A percentile compares a stretch with the other conserved stretches of the same genome.
Evolutionary conservation across 1,140 invertebrate species (phyloP).

Genomic region (Ectropis grisescens): DNA sequence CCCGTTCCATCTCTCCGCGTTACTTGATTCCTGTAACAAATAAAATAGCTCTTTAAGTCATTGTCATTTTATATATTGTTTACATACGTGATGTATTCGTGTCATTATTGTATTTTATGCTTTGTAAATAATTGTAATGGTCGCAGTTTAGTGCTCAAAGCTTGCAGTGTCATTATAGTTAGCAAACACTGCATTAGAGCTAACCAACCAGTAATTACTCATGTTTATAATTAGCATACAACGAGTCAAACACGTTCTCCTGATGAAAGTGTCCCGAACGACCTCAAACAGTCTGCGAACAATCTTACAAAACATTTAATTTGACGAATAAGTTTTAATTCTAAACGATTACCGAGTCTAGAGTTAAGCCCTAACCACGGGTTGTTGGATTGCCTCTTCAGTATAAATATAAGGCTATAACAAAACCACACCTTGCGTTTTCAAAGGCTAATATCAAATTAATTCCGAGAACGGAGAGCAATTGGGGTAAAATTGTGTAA

Average conservation of each 20-base stretch:
- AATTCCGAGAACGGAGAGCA: slow-evolving; percentile 66
- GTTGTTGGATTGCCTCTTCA: slow-evolving; percentile 46
- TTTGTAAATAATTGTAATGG: too few relatives aligned
- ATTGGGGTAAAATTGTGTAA: slow-evolving; percentile 70
- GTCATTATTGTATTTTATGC: too few relatives aligned
- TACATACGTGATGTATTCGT: background rate
- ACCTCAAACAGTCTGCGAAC: too few relatives aligned
- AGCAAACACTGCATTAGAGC: too few relatives aligned
- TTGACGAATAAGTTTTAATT: slow-evolving; percentile 20
- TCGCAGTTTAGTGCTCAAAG: too few relatives aligned
- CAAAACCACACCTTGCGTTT: slow-evolving; percentile 65
- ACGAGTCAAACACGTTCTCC: too few relatives aligned
- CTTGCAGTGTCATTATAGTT: too few relatives aligned
- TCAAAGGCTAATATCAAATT: slow-evolving; percentile 69
- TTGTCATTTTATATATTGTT: slow-evolving; percentile 6
- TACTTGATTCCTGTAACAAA: slow-evolving; percentile 60
- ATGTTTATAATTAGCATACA: too few relatives aligned
- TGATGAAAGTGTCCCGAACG: too few relatives aligned
- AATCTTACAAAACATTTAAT: too few relatives aligned
- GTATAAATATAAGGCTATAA: slow-evolving; percentile 51
- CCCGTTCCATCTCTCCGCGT: slow-evolving; percentile 54
- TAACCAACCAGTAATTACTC: too few relatives aligned
- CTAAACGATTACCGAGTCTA: slow-evolving; percentile 42
- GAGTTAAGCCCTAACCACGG: slow-evolving; percentile 39
- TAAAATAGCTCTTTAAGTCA: too few relatives aligned